Percentiles rank a stretch among this genome's conserved stretches.
Evolutionary conservation across 2,113 vertebrate genomes (phyloP).

Genomic region (Gymnocephalus cernua): DNA sequence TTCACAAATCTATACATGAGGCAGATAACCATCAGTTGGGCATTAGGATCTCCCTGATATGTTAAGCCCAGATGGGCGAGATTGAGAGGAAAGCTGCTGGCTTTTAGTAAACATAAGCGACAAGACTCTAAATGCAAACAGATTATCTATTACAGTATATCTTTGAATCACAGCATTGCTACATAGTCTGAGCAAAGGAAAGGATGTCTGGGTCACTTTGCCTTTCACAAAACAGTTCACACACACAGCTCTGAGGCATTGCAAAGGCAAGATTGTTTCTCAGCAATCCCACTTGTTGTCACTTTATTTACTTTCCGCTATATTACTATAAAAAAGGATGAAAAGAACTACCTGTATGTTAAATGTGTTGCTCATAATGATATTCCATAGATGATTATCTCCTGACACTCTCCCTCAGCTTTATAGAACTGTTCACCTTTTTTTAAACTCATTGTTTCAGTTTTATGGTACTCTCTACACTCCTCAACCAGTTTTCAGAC

Average conservation of each 20-base stretch:
- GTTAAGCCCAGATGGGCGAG: conserved; percentile 51
- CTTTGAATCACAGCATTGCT: conserved; percentile 18
- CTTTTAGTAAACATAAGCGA: conserved; percentile 55
- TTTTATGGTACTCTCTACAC: neutral
- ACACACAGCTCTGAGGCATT: neutral
- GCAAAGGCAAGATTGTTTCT: neutral
- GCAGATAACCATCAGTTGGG: conserved; percentile 28
- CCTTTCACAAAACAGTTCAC: neutral
- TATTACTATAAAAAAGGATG: neutral
- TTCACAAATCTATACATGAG: conserved; percentile 20
- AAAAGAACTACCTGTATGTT: neutral
- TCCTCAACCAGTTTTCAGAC: neutral
- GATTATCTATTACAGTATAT: conserved; percentile 37
- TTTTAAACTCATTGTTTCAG: neutral
- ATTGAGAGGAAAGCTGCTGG: conserved; percentile 56
- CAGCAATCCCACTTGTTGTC: neutral
- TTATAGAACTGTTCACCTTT: neutral
- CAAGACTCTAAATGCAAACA: conserved; percentile 21
- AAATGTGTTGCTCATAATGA: neutral
- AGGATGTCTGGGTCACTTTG: conserved; percentile 17
- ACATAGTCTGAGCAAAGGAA: conserved; percentile 26
- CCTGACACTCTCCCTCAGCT: neutral
- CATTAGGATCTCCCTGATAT: conserved; percentile 33
- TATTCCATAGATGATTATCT: neutral
- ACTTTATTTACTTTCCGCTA: conserved; percentile 1